Percentiles rank a stretch among this genome's conserved stretches.
Evolutionary conservation across 1,140 invertebrate species (phyloP).

Genomic region (Macrobrachium rosenbergii): DNA sequence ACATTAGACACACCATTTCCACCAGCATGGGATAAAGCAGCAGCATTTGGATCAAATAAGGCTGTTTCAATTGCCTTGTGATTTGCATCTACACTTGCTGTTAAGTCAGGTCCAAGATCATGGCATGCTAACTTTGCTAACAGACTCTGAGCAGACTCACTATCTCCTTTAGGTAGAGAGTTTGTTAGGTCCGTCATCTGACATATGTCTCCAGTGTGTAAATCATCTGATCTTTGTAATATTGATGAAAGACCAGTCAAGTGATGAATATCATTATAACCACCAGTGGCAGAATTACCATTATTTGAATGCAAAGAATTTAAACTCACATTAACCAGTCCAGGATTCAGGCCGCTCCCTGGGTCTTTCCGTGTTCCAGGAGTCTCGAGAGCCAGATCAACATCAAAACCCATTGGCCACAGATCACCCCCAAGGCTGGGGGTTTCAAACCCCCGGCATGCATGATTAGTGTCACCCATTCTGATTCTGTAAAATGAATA

Average conservation of each 20-base stretch:
- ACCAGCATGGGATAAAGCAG: conserved; percentile 1
- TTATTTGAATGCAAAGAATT: conserved; percentile 28
- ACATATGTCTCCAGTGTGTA: conserved; percentile 55
- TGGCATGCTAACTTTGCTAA: conserved; percentile 52
- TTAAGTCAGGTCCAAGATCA: conserved; percentile 50
- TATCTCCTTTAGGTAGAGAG: conserved; percentile 53
- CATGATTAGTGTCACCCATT: conserved; percentile 55
- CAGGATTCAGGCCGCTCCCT: conserved; percentile 23
- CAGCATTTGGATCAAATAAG: conserved; percentile 42
- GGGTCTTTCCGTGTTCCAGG: conserved; percentile 48
- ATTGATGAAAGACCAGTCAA: conserved; percentile 54
- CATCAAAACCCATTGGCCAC: conserved; percentile 57
- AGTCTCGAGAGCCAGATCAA: conserved; percentile 46
- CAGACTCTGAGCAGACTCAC: conserved; percentile 54
- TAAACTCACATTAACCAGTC: conserved; percentile 34
- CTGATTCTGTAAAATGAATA: conserved; percentile 38
- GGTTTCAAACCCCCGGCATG: conserved; percentile 56
- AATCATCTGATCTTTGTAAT: conserved; percentile 47
- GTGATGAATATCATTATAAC: conserved; percentile 55
- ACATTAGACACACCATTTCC: conserved; percentile 20
- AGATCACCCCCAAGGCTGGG: conserved; percentile 52
- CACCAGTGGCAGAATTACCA: conserved; percentile 21
- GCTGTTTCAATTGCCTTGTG: conserved; percentile 52
- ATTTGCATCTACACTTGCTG: conserved; percentile 31
- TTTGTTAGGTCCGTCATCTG: conserved; percentile 58